Base-by-base conservation (phyloP, 2,888 invertebrate genomes). In the Calameuta filiformis region DNA sequence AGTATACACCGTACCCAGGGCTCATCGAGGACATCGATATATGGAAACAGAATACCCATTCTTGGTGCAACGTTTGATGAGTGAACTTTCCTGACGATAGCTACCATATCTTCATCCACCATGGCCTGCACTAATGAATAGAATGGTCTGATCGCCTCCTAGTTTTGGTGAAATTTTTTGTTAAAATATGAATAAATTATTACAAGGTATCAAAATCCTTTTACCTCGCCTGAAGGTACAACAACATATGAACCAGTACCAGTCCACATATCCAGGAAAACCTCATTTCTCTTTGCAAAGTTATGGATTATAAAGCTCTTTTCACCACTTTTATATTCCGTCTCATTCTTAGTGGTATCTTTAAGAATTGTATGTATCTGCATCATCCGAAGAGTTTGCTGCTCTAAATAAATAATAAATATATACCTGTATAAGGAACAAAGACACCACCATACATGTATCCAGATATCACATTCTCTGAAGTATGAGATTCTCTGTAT, bases 31-130 rank as follows among this genome's bases (percentile, higher is more conserved):
- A 77, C 40, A 34, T 85, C 77, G 1, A 81, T 79, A 23, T 83
- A 81, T 12, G 88, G 88, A 78, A 87, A 81, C n/a, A 88, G 75
- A 3, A 81, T 80, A 12, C 84, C 80, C 83, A 88, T 85, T 77
- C 81, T 85, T 11, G 87, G 85, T 12, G 71, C 34, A 2, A 1
- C 6, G n/a, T 82, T 81, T 0, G 12, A 23, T 0, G n/a, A 73
- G 56, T 79, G 77, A 33, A 87, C 78, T 80, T 83, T 87, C 56
- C 87, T 83, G 3, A 83, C 86, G 31, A 88, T 81, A 9, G 86
- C 88, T 12, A 88, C 86, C 1, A 76, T 71, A 11, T 85, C 76
- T 11, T 68, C 35, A 0, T 85, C 75, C 2, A 73, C 76, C 88
- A 88, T 83, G 12, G 87, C 86, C 74, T 84, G 78, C 9, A 84